Evolutionary conservation across 2,797 vertebrate genomes (phyloP), one percentile per base, ranked within the genome.

Genomic region (Propithecus deckenii): DNA sequence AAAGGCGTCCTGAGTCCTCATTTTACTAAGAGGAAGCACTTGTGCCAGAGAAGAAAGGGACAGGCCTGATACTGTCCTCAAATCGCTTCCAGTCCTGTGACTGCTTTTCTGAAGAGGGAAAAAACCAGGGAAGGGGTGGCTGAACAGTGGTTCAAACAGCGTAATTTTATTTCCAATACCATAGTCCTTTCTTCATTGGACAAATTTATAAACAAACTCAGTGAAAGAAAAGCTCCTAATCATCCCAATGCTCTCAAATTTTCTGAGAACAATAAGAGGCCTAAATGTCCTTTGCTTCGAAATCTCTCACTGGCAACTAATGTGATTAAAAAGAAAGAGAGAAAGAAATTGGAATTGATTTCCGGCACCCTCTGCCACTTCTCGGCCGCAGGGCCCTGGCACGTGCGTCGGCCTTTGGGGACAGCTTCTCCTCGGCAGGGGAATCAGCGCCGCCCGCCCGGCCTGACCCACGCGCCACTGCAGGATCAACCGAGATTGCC

Each of bases 131-230:
- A 85, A 81, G 41, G 46, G 32, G 3, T 15, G 84, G 94, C 57
- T 85, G 59, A 92, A 85, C 10, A 65, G 28, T 35, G 2, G 38
- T 65, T 94, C 48, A 46, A 25, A 55, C 32, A 32, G 23, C 15
- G 4, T 38, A 65, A 76, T 59, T 94, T 80, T 59, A 75, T 50
- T 50, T 75, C 65, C 59, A 93, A 80, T 22, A 67, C 48, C 13
- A 22, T 17, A 35, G 43, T 50, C 86, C 20, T 89, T 46, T 69
- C 81, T 52, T 23, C 69, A 71, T n/a, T n/a, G 10, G 20, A 86
- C 20, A 96, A n/a, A 78, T 55, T 93, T 67, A 46, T 69, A 71
- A 93, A 72, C 35, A 93, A 94, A 41, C 8, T 76, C 7, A 11
- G 8, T 63, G 28, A 43, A 95, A 79, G 7, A 81, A 67, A 74